phyloP scores from a whole-genome alignment of 2,113 vertebrate species.

The Calypte anna region DNA sequence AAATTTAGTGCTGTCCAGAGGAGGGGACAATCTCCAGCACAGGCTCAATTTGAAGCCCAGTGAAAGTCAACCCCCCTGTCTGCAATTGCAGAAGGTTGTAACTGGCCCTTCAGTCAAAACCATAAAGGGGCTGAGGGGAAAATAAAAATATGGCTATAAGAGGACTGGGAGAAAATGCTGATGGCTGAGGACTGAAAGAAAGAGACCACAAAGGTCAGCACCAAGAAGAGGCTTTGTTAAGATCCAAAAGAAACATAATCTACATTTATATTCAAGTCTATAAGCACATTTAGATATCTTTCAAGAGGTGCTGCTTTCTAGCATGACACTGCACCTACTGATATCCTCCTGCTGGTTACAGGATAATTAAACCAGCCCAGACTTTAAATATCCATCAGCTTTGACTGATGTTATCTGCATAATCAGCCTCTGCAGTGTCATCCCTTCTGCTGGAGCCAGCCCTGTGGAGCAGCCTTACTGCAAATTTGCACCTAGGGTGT shows the following conservation, averaged over 20 bases:
- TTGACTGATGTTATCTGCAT: neutral
- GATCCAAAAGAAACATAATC: neutral
- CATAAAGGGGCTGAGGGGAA: neutral
- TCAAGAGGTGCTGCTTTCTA: neutral
- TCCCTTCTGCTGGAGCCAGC: neutral
- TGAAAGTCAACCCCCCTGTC: neutral
- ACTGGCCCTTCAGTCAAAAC: neutral
- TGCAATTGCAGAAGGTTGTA: neutral
- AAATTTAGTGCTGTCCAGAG: constrained; percentile 24
- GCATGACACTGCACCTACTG: neutral
- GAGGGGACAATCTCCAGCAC: neutral
- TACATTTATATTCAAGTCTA: neutral
- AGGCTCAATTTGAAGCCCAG: constrained; percentile 9
- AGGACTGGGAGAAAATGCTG: neutral
- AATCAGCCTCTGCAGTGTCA: neutral
- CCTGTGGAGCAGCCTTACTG: neutral
- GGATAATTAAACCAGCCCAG: neutral
- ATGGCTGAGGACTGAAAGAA: neutral
- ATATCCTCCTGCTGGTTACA: neutral
- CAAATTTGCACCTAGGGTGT: neutral
- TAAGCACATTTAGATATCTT: neutral
- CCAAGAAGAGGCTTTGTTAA: neutral
- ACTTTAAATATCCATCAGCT: neutral
- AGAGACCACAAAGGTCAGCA: neutral
- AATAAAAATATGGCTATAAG: neutral